Base-by-base conservation (phyloP, 2,113 vertebrate species). In the Condylura cristata region DNA sequence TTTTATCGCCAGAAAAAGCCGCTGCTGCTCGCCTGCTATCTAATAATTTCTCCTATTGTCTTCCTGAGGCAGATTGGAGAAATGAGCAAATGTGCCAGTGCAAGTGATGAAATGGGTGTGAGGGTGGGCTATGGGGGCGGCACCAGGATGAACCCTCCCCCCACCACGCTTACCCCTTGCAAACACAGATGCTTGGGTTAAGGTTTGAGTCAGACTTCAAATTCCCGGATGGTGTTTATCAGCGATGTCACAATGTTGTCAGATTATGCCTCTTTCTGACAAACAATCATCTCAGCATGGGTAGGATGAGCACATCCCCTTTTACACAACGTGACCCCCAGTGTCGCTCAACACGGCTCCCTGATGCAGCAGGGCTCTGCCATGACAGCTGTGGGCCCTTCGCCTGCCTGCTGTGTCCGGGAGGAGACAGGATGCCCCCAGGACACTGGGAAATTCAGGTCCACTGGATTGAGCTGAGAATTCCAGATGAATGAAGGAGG, bases 141-240 rank as follows among this genome's bases (percentile, higher is more conserved):
- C 3, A 39, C 53, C 71, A 17, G 56, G n/a, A 80, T 63, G 22
- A 63, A 16, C 58, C 76, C 34, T 24, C 72, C 28, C 20, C 34
- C n/a, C 46, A 22, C 32, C 87, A 30, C 44, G 6, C 16, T 86
- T 61, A 63, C n/a, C 44, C 44, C 51, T 11, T 16, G 24, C 56
- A 63, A 14, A 56, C 61, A 58, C 58, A 94, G 66, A 80, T 11
- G 32, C 58, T 46, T 32, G 28, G 53, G 24, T 88, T 61, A 61
- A 32, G 65, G 44, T 46, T 86, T 95, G 95, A 96, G 90, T 94
- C 48, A 84, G 92, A 48, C 93, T 94, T 75, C 56, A 91, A 60
- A 95, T 79, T 93, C 75, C 63, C 17, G 3, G 5, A 70, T 86
- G 82, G 93, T 53, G 84, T 76, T 96, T 96, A 95, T 94, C 96